Evolutionary conservation across 1,140 invertebrate genomes (phyloP).

Genomic region (Drosophila gunungcola): DNA sequence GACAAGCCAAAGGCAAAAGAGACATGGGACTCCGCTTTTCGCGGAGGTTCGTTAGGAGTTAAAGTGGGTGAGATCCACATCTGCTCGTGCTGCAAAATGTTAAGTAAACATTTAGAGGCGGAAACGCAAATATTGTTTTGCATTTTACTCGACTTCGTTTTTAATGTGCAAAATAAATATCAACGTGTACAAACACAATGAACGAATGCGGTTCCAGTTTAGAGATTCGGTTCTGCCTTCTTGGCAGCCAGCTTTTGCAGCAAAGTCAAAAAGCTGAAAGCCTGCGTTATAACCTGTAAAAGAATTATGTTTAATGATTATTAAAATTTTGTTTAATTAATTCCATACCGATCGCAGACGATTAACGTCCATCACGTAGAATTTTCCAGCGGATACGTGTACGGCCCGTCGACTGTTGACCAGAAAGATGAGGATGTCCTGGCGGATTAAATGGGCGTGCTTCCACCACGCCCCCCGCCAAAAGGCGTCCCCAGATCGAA

Average conservation of each 20-base stretch:
- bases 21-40: conserved; percentile 20
- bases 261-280: conserved; percentile 79
- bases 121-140: conserved; percentile 74
- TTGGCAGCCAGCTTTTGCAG: conserved; percentile 88
- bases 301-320: neutral
- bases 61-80: conserved; percentile 1
- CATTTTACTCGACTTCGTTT: conserved; percentile 66
- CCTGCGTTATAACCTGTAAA: conserved; percentile 73
- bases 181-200: conserved; percentile 34
- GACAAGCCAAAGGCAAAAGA: conserved; percentile 43
- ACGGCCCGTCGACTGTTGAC: conserved; percentile 66
- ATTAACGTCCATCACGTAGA: conserved; percentile 77
- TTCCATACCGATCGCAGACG: conserved; percentile 64
- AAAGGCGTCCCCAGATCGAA: conserved; percentile 73
- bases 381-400: conserved; percentile 75
- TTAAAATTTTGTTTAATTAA: neutral
- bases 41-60: neutral
- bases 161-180: conserved; percentile 77
- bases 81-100: conserved; percentile 35
- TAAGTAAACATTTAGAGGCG: conserved; percentile 53
- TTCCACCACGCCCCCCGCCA: conserved; percentile 72
- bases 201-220: conserved; percentile 10
- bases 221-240: conserved; percentile 85
- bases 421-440: conserved; percentile 72
- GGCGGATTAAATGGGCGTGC: conserved; percentile 49